phyloP scores from a whole-genome alignment of 2,797 vertebrate species.

The Todus mexicanus region DNA sequence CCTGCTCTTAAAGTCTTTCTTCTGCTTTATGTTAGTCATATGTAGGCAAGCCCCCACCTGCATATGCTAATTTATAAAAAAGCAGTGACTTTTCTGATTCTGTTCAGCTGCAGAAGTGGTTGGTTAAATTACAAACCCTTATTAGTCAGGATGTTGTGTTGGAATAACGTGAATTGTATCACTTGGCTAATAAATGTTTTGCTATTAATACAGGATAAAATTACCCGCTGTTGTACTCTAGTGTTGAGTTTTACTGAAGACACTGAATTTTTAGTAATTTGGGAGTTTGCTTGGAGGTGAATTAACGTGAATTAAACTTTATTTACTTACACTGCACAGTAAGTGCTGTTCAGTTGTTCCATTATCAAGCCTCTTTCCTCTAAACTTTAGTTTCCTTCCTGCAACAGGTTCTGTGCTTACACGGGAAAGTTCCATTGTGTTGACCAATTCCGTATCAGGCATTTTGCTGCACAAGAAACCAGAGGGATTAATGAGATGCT shows the following conservation, averaged over 20 bases:
- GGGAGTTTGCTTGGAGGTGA: neutral
- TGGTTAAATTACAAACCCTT: neutral
- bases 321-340: neutral
- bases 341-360: neutral
- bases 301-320: neutral
- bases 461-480: neutral
- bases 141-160: neutral
- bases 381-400: neutral
- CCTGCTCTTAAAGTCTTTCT: neutral
- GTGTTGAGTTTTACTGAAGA: neutral
- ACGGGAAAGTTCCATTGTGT: neutral
- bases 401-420: neutral
- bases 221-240: neutral
- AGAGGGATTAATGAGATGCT: neutral
- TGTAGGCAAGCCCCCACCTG: neutral
- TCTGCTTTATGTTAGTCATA: neutral
- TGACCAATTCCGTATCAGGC: neutral
- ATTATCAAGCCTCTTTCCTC: neutral
- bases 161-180: neutral
- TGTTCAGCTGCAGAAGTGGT: neutral
- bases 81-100: neutral
- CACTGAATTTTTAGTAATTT: neutral
- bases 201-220: neutral
- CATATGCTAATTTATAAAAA: neutral
- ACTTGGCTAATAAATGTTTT: neutral